These are phyloP conservation scores for Trichonephila clavata DNA, from an alignment of 1,140 invertebrate genomes.

Conservation along the genomic window DNA sequence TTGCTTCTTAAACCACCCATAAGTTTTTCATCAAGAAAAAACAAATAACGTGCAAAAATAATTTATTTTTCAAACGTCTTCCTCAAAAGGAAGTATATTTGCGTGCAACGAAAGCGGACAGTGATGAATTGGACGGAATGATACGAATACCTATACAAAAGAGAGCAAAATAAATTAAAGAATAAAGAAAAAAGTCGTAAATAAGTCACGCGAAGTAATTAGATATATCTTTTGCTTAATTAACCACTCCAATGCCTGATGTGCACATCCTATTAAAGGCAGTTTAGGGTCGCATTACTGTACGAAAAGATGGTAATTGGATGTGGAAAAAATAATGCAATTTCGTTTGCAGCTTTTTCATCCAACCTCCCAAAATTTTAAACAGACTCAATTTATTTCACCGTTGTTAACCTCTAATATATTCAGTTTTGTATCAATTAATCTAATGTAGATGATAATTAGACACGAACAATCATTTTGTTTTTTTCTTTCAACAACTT, in stretches of 20 bases:
- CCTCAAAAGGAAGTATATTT: neutral
- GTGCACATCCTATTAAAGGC: conserved; percentile 24
- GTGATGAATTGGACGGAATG: conserved; percentile 54
- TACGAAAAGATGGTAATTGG: conserved; percentile 22
- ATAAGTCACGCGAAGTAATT: conserved; percentile 72
- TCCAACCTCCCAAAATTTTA: conserved; percentile 32
- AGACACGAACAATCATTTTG: conserved; percentile 19
- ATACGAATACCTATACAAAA: conserved; percentile 25
- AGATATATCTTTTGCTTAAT: conserved; percentile 67
- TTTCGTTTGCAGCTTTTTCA: conserved; percentile 34
- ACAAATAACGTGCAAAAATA: conserved; percentile 16
- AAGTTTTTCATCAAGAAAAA: neutral
- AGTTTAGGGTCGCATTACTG: conserved; percentile 42
- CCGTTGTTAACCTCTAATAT: conserved; percentile 38
- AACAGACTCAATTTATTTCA: conserved; percentile 20
- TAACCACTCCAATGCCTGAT: conserved; percentile 40
- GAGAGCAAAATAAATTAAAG: conserved; percentile 29
- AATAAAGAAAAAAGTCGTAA: conserved; percentile 32
- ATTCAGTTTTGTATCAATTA: conserved; percentile 57
- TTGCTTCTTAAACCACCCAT: neutral
- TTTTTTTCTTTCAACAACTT: neutral
- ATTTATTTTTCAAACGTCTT: conserved; percentile 1
- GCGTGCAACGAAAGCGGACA: conserved; percentile 60
- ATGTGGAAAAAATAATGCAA: neutral
- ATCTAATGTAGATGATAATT: conserved; percentile 53